Conservation (phyloP, 2,888 invertebrate genomes). For the Eudemis profundana region DNA sequence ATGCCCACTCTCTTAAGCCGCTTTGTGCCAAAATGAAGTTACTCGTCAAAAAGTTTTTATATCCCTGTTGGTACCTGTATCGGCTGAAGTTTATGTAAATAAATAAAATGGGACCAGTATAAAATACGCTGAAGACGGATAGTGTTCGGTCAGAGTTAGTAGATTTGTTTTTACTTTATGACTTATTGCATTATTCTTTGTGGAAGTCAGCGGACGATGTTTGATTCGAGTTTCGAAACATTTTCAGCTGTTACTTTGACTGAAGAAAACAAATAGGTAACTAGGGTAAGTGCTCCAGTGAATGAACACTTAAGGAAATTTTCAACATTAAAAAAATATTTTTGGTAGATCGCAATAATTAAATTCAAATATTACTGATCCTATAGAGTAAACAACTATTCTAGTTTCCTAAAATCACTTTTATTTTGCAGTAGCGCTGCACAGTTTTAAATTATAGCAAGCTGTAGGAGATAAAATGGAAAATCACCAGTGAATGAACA, state of each 20-base stretch:
- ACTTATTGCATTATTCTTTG: constrained; percentile 24
- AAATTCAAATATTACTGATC: too few relatives aligned
- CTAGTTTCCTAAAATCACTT: too few relatives aligned
- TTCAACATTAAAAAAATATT: too few relatives aligned
- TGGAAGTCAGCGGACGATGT: not conserved
- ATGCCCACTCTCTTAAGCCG: constrained; percentile 27
- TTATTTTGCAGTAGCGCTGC: too few relatives aligned
- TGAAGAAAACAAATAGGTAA: not conserved
- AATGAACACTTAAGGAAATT: too few relatives aligned
- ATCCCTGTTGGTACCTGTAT: constrained; percentile 31
- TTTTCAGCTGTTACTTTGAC: not conserved
- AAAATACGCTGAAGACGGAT: constrained; percentile 21
- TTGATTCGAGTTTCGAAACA: constrained; percentile 10
- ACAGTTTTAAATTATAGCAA: too few relatives aligned
- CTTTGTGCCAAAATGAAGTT: constrained; percentile 36
- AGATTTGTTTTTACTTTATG: constrained; percentile 23
- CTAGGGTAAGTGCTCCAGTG: too few relatives aligned
- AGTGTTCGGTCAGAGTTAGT: constrained; percentile 13
- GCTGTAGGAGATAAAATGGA: too few relatives aligned
- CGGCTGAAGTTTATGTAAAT: constrained; percentile 26
- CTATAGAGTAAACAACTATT: too few relatives aligned
- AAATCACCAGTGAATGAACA: too few relatives aligned
- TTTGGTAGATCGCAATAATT: too few relatives aligned
- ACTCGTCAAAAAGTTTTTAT: constrained; percentile 33
- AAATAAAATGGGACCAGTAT: constrained; percentile 24